phyloP scores from a whole-genome alignment of 1,140 invertebrate species.

The Trachymyrmex cornetzi region DNA sequence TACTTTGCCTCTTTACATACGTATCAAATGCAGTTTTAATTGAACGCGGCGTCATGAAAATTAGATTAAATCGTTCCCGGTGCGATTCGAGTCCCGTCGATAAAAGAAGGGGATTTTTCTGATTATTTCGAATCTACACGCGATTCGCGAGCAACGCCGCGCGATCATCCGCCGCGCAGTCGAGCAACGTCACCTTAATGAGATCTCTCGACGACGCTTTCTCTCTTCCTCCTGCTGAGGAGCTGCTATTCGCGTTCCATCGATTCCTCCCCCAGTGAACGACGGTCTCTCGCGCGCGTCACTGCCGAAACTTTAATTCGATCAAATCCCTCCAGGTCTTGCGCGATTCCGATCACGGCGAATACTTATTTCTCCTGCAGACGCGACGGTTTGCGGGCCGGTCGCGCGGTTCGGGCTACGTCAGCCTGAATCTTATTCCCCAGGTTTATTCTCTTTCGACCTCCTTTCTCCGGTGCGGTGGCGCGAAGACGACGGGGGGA shows the following conservation, averaged over 20 bases:
- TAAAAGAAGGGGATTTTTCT: slow-evolving; percentile 28
- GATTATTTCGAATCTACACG: slow-evolving; percentile 13
- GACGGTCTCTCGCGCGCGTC: slow-evolving; percentile 11
- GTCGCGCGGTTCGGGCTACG: slow-evolving; percentile 50
- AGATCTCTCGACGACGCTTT: slow-evolving; percentile 17
- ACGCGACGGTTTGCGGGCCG: slow-evolving; percentile 13
- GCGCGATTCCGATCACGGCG: slow-evolving; percentile 43
- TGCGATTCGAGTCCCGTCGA: neutral
- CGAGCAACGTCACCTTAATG: slow-evolving; percentile 34
- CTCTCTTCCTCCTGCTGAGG: neutral
- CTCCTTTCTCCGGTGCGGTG: slow-evolving; percentile 54
- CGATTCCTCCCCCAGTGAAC: slow-evolving; percentile 6
- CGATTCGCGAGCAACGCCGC: neutral
- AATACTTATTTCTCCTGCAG: slow-evolving; percentile 57
- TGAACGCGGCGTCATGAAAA: slow-evolving; percentile 32
- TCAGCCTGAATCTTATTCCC: slow-evolving; percentile 61
- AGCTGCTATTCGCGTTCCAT: neutral
- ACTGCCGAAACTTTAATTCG: slow-evolving; percentile 49
- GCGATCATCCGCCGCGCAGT: neutral
- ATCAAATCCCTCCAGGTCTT: slow-evolving; percentile 27
- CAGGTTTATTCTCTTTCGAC: slow-evolving; percentile 67
- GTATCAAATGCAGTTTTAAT: slow-evolving; percentile 32
- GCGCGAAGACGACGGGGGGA: slow-evolving; percentile 22
- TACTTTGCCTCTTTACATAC: slow-evolving; percentile 16
- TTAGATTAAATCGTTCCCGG: slow-evolving; percentile 41